Evolutionary conservation across 2,797 vertebrate genomes (phyloP).

Genomic region (Salarias fasciatus): DNA sequence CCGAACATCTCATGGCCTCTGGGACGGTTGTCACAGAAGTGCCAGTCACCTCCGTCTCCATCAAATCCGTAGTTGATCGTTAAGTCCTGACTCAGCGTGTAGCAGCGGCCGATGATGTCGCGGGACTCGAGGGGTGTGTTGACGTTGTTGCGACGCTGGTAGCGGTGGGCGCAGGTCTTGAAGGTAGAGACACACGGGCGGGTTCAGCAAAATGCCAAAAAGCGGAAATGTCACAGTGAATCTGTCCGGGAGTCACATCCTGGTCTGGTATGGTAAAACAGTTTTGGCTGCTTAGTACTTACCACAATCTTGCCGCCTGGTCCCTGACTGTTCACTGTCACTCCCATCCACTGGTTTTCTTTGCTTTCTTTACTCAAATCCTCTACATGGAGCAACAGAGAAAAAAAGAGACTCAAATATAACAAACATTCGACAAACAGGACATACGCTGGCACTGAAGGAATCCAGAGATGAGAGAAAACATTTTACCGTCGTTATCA

Average conservation of each 20-base stretch:
- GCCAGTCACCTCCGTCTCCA: constrained; percentile 88
- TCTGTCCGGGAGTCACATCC: too few relatives aligned
- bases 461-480: constrained; percentile 4
- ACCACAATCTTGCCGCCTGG: constrained; percentile 97
- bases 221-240: too few relatives aligned
- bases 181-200: constrained; percentile 3
- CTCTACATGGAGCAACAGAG: constrained; percentile 72
- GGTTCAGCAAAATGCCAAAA: neutral
- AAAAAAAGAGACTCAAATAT: constrained; percentile 6
- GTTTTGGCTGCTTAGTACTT: constrained; percentile 62
- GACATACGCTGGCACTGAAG: neutral
- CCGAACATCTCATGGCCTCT: constrained; percentile 93
- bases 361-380: constrained; percentile 86
- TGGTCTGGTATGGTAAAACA: too few relatives aligned
- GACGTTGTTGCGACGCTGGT: constrained; percentile 86
- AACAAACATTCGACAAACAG: neutral
- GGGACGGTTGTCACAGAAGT: constrained; percentile 87
- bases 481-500: constrained; percentile 88
- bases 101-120: constrained; percentile 93
- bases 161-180: constrained; percentile 96
- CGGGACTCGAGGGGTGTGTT: constrained; percentile 83
- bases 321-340: constrained; percentile 94
- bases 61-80: constrained; percentile 70
- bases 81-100: constrained; percentile 90
- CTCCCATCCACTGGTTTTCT: constrained; percentile 98